A percentile compares a stretch with the other conserved stretches of the same genome.
Evolutionary conservation across 2,888 invertebrate genomes (phyloP).

Genomic region (Himalopsyche japonica): DNA sequence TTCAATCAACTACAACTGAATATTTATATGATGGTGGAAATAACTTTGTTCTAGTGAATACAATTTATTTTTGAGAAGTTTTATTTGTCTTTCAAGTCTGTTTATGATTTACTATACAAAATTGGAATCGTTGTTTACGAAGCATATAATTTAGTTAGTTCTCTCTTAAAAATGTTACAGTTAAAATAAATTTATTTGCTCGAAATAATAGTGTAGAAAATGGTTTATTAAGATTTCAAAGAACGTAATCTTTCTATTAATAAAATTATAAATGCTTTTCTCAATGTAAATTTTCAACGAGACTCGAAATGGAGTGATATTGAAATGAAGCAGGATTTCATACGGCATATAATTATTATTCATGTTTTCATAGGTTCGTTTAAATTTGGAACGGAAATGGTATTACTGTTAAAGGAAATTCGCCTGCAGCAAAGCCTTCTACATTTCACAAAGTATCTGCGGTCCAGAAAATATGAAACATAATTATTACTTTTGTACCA

Average conservation of each 20-base stretch:
- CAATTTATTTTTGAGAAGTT: too few species aligned
- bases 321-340: not conserved
- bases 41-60: too few species aligned
- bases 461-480: not conserved
- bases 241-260: not conserved
- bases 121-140: too few species aligned
- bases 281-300: not conserved
- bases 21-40: too few species aligned
- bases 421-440: not conserved
- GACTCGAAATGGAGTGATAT: not conserved
- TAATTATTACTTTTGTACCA: not conserved
- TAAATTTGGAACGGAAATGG: not conserved
- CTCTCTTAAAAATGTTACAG: too few species aligned
- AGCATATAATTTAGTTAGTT: too few species aligned
- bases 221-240: not conserved
- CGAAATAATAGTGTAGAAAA: not conserved
- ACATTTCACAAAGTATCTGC: not conserved
- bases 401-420: not conserved
- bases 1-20: too few species aligned
- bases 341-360: not conserved
- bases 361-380: not conserved
- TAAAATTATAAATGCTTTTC: not conserved
- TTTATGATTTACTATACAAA: too few species aligned
- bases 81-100: too few species aligned
- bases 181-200: not conserved